A percentile compares a stretch with the other conserved stretches of the same genome.
These are phyloP conservation scores for Eupithecia inturbata DNA, from an alignment of 2,888 invertebrate species.

Conservation along the genomic window DNA sequence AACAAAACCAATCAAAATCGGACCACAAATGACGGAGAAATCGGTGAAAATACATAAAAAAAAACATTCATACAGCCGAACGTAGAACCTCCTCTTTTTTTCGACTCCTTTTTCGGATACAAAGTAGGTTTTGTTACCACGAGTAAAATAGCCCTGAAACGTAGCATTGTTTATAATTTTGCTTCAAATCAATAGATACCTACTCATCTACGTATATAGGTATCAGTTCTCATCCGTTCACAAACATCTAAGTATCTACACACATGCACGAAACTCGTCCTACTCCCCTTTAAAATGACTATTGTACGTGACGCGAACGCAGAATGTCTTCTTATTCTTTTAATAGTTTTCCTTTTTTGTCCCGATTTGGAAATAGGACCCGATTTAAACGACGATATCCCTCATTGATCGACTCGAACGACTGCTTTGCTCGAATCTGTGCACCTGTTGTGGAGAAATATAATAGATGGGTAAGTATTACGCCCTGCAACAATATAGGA, in stretches of 20 bases:
- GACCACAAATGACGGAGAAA: too few relatives aligned
- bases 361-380: constrained; percentile 53
- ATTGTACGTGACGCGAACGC: constrained; percentile 68
- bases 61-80: not conserved
- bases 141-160: too few relatives aligned
- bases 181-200: not conserved
- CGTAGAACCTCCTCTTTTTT: not conserved
- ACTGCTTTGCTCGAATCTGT: constrained; percentile 34
- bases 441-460: constrained; percentile 18
- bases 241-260: constrained; percentile 9
- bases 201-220: not conserved
- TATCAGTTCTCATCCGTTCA: constrained; percentile 16
- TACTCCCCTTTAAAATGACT: constrained; percentile 70
- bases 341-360: constrained; percentile 64
- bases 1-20: too few relatives aligned
- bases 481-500: not conserved
- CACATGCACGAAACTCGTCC: constrained; percentile 35
- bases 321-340: constrained; percentile 65
- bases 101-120: not conserved
- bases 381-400: constrained; percentile 44
- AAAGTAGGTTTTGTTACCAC: not conserved
- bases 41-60: too few relatives aligned
- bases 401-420: constrained; percentile 43
- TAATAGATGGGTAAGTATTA: not conserved
- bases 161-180: not conserved